These are phyloP conservation scores for Trypoxylon attenuatum DNA, from an alignment of 2,888 invertebrate genomes.

Conservation along the genomic window DNA sequence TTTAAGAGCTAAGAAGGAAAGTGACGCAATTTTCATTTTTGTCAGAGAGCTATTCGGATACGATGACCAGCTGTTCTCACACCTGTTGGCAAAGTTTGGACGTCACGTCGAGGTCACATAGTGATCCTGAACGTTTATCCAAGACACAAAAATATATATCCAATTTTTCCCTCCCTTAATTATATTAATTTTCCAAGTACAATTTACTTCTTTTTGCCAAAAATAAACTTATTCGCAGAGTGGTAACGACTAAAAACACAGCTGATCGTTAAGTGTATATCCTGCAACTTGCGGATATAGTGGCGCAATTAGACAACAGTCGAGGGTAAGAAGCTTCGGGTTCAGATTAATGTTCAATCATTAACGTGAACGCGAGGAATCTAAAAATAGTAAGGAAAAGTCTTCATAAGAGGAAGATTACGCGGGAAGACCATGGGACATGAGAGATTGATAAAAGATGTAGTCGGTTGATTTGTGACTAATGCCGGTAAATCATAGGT, in stretches of 20 bases:
- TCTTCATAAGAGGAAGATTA: neutral
- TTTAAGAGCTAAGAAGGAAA: too few relatives aligned
- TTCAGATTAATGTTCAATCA: neutral
- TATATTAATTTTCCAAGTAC: too few relatives aligned
- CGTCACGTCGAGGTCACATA: slow-evolving; percentile 31
- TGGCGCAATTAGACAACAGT: neutral
- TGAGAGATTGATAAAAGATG: neutral
- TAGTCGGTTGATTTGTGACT: slow-evolving; percentile 15
- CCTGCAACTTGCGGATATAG: too few relatives aligned
- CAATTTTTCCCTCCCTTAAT: too few relatives aligned
- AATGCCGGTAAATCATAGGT: slow-evolving; percentile 12
- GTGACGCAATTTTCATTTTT: slow-evolving; percentile 54
- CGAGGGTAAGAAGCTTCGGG: neutral
- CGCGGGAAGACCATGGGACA: neutral
- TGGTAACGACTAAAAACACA: too few relatives aligned
- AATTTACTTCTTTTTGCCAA: too few relatives aligned
- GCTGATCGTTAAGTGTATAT: too few relatives aligned
- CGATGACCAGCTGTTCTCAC: slow-evolving; percentile 21
- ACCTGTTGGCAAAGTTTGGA: slow-evolving; percentile 21
- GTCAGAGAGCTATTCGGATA: slow-evolving; percentile 25
- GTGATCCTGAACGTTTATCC: slow-evolving; percentile 62
- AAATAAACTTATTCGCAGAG: too few relatives aligned
- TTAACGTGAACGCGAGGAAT: neutral
- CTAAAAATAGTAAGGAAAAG: neutral
- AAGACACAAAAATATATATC: too few relatives aligned